Evolutionary conservation across 2,797 vertebrate genomes (phyloP), one percentile per base, ranked within the genome.

Genomic region (Remorina albescens): DNA sequence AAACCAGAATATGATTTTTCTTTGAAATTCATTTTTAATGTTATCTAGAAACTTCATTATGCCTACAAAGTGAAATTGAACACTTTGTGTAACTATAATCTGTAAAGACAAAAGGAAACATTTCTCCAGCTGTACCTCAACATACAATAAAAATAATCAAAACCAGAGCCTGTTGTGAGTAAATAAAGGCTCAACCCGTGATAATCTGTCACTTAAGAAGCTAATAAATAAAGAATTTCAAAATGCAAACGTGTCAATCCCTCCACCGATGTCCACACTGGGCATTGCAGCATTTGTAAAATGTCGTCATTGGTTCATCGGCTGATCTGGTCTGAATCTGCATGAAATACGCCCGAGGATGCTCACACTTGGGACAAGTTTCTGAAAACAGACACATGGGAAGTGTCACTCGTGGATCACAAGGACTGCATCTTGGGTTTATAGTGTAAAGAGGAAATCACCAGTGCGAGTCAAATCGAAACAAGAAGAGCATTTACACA

Each of bases 241-340:
- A 76, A 39, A 21, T 78, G 9, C 42, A 59, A 51, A 62, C 3
- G n/a, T 46, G 51, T 94, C 84, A 99, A 70, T 99, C 98, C 87
- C 97, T 93, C 98, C 98, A 99, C 32, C 96, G 91, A 86, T 99
- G 96, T 11, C 98, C 98, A 65, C 98, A 99, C 81, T 93, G 96
- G 19, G 76, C 73, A 6, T 87, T 96, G 92, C 98, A 99, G 92
- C 98, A 99, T 91, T 99, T 99, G 92, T 99, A 99, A 94, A 99
- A 99, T 5, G 98, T 99, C 0, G 98, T 99, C 98, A 99, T 99
- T 0, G 98, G 98, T 86, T 99, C 98, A 30, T 99, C 98, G 0
- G 98, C 98, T 36, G 98, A 99, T 85, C 98, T 94, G 12, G 98
- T 99, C 95, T 99, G 98, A 81, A 99, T 96, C 89, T 99, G 98